Conservation (phyloP, 2,797 vertebrate species). For the Phalloptychus januarius region DNA sequence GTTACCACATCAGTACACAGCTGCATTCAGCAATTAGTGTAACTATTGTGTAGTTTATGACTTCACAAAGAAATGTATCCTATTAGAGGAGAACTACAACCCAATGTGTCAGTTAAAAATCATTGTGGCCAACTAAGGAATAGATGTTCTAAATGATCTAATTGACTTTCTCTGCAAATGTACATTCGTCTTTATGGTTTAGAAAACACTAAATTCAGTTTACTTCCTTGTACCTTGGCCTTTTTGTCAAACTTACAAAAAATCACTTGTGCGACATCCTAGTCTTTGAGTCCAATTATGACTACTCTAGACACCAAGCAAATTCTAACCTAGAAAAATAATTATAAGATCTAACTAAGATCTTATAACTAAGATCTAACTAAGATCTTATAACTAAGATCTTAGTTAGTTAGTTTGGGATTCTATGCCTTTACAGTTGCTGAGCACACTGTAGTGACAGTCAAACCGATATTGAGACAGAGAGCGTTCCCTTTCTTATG, state of each 20-base stretch:
- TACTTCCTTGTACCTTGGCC: neutral
- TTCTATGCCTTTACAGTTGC: neutral
- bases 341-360: neutral
- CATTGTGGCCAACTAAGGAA: neutral
- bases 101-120: neutral
- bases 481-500: neutral
- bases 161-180: neutral
- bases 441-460: neutral
- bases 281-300: neutral
- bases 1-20: constrained; percentile 20
- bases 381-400: no score
- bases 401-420: neutral
- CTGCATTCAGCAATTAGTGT: neutral
- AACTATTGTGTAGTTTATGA: neutral
- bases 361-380: neutral
- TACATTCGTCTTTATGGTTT: neutral
- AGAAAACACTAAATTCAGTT: neutral
- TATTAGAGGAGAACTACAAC: neutral
- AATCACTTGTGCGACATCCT: neutral
- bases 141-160: neutral
- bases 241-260: neutral
- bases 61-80: neutral
- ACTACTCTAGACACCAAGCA: neutral
- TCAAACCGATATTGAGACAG: neutral
- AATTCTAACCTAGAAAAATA: neutral